Percentiles rank a stretch among this genome's conserved stretches.
phyloP scores from a whole-genome alignment of 2,113 vertebrate species.

The Oncorhynchus mykiss region DNA sequence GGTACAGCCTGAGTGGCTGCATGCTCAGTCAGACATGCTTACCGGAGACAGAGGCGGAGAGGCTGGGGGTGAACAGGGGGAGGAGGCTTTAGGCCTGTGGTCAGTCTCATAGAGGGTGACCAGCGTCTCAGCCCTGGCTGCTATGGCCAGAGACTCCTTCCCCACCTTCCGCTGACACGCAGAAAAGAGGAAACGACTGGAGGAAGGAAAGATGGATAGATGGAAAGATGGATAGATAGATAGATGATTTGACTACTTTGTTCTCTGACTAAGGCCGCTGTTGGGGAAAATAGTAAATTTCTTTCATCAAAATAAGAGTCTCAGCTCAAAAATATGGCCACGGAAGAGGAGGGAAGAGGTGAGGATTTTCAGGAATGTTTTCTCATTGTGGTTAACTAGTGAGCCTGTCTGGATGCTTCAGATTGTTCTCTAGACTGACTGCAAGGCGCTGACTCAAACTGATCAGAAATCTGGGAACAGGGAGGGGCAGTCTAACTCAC shows the following conservation, averaged over 20 bases:
- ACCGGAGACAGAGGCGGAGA: slow-evolving; percentile 67
- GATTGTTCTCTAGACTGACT: slow-evolving; percentile 8
- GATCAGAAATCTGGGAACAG: slow-evolving; percentile 37
- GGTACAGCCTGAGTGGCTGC: background rate
- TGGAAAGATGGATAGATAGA: too few species aligned
- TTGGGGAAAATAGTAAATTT: slow-evolving; percentile 3
- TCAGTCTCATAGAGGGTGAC: slow-evolving; percentile 84
- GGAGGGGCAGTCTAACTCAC: slow-evolving; percentile 52
- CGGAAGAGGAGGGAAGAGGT: background rate
- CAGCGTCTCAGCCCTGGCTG: slow-evolving; percentile 80
- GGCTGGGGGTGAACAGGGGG: slow-evolving; percentile 31
- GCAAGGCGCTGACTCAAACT: background rate
- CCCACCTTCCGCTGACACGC: slow-evolving; percentile 80
- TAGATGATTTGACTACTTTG: background rate
- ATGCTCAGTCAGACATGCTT: slow-evolving; percentile 58
- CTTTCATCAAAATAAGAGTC: slow-evolving; percentile 24
- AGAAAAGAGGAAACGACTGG: slow-evolving; percentile 51
- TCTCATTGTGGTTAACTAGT: slow-evolving; percentile 16
- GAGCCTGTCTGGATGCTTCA: slow-evolving; percentile 21
- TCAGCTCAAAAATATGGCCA: slow-evolving; percentile 55
- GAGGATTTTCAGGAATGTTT: slow-evolving; percentile 24
- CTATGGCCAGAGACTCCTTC: slow-evolving; percentile 79
- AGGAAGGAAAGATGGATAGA: slow-evolving; percentile 25
- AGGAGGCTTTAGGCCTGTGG: slow-evolving; percentile 77
- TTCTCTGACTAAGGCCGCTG: background rate